Percentiles rank a stretch among this genome's conserved stretches.
phyloP scores from a whole-genome alignment of 2,888 invertebrate genomes.

The Troides helena region DNA sequence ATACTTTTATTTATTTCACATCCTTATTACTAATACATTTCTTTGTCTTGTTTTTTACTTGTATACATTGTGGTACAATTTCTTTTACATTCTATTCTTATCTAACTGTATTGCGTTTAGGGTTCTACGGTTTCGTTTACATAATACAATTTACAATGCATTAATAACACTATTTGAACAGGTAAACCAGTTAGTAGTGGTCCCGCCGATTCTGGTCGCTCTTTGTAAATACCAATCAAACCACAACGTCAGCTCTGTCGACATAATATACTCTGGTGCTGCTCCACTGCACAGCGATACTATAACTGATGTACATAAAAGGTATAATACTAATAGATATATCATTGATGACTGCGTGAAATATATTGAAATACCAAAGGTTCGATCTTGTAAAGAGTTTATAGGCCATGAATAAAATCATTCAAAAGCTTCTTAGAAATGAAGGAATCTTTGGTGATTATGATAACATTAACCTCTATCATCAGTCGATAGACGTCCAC shows the following conservation, averaged over 20 bases:
- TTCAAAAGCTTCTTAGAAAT: too few relatives aligned
- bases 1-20: too few relatives aligned
- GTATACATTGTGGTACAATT: too few relatives aligned
- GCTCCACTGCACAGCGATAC: slow-evolving; percentile 73
- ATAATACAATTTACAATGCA: background rate
- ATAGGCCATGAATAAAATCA: too few relatives aligned
- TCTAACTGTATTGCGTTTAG: background rate
- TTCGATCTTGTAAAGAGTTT: too few relatives aligned
- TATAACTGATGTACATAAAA: slow-evolving; percentile 47
- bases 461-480: too few relatives aligned
- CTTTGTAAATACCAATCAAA: slow-evolving; percentile 31
- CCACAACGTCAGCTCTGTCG: slow-evolving; percentile 36
- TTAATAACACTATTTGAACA: slow-evolving; percentile 14
- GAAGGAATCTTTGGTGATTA: too few relatives aligned
- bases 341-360: too few relatives aligned
- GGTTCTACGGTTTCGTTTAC: background rate
- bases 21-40: too few relatives aligned
- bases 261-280: slow-evolving; percentile 63
- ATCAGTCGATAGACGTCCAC: too few relatives aligned
- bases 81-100: background rate
- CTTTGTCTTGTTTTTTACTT: too few relatives aligned
- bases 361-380: too few relatives aligned
- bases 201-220: slow-evolving; percentile 35
- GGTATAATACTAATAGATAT: slow-evolving; percentile 22
- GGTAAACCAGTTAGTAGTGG: slow-evolving; percentile 31